phyloP scores from a whole-genome alignment of 2,113 vertebrate species.

The Connochaetes taurinus region DNA sequence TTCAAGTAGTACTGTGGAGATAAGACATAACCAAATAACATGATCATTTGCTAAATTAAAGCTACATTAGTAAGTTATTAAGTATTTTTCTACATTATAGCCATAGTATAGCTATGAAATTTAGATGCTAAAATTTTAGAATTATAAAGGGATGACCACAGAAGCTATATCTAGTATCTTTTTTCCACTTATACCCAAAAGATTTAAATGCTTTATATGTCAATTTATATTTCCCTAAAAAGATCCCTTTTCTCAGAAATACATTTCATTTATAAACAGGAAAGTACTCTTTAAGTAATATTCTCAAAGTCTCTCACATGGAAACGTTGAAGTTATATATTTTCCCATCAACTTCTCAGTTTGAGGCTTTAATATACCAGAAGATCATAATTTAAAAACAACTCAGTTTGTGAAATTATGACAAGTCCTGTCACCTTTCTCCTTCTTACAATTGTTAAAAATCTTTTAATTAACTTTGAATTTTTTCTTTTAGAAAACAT shows the following conservation, averaged over 20 bases:
- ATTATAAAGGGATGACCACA: not conserved
- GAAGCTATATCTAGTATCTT: not conserved
- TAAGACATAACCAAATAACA: not conserved
- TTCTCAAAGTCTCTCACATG: not conserved
- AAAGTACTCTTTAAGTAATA: not conserved
- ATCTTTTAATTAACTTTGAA: not conserved
- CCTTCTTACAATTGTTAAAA: not conserved
- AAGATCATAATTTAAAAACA: slow-evolving; percentile 5
- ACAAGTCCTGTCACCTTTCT: not conserved
- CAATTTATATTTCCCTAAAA: not conserved
- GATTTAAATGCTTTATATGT: not conserved
- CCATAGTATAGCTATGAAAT: not conserved
- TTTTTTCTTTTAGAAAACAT: not conserved
- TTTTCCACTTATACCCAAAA: not conserved
- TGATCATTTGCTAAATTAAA: not conserved
- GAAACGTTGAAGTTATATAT: not conserved
- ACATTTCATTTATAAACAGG: not conserved
- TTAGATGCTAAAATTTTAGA: slow-evolving; percentile 8
- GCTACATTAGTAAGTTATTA: not conserved
- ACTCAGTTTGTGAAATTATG: not conserved
- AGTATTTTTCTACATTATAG: not conserved
- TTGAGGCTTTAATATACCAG: not conserved
- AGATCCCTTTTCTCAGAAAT: not conserved
- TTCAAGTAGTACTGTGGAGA: not conserved
- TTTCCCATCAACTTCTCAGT: not conserved